A percentile compares a stretch with the other conserved stretches of the same genome.
phyloP scores from a whole-genome alignment of 2,888 invertebrate species.

The Neuroscelio doddi region DNA sequence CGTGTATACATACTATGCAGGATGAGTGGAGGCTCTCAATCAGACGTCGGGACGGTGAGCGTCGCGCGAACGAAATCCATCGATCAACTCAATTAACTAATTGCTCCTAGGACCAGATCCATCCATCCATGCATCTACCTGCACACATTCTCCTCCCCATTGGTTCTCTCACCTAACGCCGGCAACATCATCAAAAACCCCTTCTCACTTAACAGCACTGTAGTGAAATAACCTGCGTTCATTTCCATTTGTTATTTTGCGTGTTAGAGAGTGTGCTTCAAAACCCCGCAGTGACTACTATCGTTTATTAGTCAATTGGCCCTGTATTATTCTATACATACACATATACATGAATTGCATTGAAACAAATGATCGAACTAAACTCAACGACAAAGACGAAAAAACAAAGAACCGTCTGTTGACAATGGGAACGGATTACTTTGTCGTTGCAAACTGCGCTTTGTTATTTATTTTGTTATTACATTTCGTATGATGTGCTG shows the following conservation, averaged over 20 bases:
- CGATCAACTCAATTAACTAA: slow-evolving; percentile 72
- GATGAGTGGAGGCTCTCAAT: slow-evolving; percentile 65
- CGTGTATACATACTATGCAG: slow-evolving; percentile 50
- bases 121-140: slow-evolving; percentile 45
- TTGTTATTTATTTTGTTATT: too few relatives aligned
- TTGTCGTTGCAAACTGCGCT: too few relatives aligned
- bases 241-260: slow-evolving; percentile 44
- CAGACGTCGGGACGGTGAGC: slow-evolving; percentile 65
- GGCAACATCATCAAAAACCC: slow-evolving; percentile 40
- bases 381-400: too few relatives aligned
- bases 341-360: too few relatives aligned
- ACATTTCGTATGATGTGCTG: too few relatives aligned
- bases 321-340: slow-evolving; percentile 1
- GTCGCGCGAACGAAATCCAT: slow-evolving; percentile 68
- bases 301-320: slow-evolving; percentile 47
- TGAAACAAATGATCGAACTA: too few relatives aligned
- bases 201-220: slow-evolving; percentile 24
- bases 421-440: too few relatives aligned
- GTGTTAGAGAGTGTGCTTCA: slow-evolving; percentile 14
- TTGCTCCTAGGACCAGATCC: slow-evolving; percentile 58
- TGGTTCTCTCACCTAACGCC: slow-evolving; percentile 32
- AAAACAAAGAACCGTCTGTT: too few relatives aligned
- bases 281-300: neutral
- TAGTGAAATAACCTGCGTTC: slow-evolving; percentile 12
- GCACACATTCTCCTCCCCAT: slow-evolving; percentile 23